Evolutionary conservation across 1,140 invertebrate genomes (phyloP).

Genomic region (Brachionus manjavacas): DNA sequence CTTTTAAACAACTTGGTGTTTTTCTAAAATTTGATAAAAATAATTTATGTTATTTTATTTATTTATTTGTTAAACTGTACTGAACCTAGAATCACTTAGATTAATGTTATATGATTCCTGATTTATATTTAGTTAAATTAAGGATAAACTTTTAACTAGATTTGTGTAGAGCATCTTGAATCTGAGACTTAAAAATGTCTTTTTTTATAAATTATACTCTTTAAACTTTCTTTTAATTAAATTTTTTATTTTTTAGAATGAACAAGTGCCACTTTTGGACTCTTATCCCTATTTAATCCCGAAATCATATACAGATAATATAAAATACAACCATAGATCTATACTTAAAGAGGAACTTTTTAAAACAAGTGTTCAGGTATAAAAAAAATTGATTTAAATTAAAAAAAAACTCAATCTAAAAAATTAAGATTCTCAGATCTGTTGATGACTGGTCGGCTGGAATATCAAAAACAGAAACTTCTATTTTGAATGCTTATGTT

Average conservation of each 20-base stretch:
- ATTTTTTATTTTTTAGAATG: not conserved
- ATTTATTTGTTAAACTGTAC: too few relatives aligned
- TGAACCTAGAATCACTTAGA: too few relatives aligned
- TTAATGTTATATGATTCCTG: not conserved
- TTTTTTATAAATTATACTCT: too few relatives aligned
- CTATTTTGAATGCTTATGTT: conserved; percentile 88
- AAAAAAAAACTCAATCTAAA: not conserved
- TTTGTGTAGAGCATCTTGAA: too few relatives aligned
- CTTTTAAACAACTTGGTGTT: too few relatives aligned
- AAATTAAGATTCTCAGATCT: conserved; percentile 73
- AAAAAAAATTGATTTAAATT: not conserved
- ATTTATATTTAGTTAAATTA: too few relatives aligned
- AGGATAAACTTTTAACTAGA: too few relatives aligned
- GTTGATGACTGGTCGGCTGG: conserved; percentile 85
- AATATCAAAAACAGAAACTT: conserved; percentile 74
- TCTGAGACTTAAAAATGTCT: too few relatives aligned
- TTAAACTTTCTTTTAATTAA: not conserved
- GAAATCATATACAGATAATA: conserved; percentile 59
- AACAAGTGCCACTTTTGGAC: conserved; percentile 30
- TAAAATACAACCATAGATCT: not conserved
- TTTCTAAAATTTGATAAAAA: too few relatives aligned
- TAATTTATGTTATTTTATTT: too few relatives aligned
- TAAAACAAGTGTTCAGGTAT: conserved; percentile 27
- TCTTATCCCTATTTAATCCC: conserved; percentile 66
- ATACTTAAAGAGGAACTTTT: not conserved